These are phyloP conservation scores for Bombylius major DNA, from an alignment of 2,888 invertebrate species.

Conservation along the genomic window DNA sequence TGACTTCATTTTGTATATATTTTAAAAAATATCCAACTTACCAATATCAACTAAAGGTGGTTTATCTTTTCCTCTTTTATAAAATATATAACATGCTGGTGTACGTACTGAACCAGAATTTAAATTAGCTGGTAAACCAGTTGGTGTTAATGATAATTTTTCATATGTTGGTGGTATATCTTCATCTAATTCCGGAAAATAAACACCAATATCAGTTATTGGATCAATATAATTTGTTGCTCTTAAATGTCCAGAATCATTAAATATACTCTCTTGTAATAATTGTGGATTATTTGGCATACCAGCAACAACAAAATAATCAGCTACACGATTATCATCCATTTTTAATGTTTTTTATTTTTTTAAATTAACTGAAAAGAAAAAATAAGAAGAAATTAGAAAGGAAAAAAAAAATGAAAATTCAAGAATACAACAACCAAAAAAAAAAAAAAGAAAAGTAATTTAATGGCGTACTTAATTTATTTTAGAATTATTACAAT, in stretches of 20 bases:
- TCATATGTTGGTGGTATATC: slow-evolving; percentile 66
- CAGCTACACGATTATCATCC: slow-evolving; percentile 83
- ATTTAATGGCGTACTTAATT: no score
- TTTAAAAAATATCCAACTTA: slow-evolving; percentile 35
- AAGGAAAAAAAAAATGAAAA: no score
- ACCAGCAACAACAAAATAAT: slow-evolving; percentile 98
- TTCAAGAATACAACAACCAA: no score
- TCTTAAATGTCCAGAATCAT: slow-evolving; percentile 70
- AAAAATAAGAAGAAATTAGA: no score
- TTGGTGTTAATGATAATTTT: slow-evolving; percentile 57
- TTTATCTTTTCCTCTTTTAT: slow-evolving; percentile 80
- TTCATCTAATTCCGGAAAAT: slow-evolving; percentile 83
- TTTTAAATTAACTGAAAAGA: no score
- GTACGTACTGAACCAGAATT: slow-evolving; percentile 95
- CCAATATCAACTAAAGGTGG: slow-evolving; percentile 97
- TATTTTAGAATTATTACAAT: no score
- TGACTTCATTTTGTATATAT: background rate
- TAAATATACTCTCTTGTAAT: slow-evolving; percentile 56
- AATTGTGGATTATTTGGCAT: slow-evolving; percentile 69
- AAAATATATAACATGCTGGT: slow-evolving; percentile 87
- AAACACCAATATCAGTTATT: slow-evolving; percentile 88
- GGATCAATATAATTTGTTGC: slow-evolving; percentile 76
- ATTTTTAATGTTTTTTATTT: slow-evolving; percentile 38
- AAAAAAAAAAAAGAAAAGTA: no score
- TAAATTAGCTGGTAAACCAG: slow-evolving; percentile 82